Conservation (phyloP, 2,113 vertebrate species). For the Anguilla rostrata region DNA sequence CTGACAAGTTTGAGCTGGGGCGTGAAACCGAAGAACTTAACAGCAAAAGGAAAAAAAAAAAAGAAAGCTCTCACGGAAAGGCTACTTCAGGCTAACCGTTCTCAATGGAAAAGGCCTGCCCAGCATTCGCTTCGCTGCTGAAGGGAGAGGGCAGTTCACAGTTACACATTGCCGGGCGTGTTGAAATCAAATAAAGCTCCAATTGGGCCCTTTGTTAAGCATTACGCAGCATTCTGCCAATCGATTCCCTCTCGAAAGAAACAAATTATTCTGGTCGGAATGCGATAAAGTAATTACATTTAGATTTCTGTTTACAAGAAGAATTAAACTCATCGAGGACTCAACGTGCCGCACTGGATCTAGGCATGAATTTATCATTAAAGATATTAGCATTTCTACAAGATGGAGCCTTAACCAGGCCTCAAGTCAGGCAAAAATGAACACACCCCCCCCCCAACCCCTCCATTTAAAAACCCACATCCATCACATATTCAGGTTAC, state of each 20-base stretch:
- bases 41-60: neutral
- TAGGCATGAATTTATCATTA: neutral
- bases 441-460: neutral
- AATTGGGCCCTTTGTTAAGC: neutral
- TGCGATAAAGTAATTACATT: neutral
- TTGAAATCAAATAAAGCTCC: neutral
- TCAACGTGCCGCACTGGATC: neutral
- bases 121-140: neutral
- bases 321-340: neutral
- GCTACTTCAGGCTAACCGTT: neutral
- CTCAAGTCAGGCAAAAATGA: neutral
- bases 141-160: neutral
- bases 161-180: neutral
- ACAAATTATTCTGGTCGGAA: neutral
- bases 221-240: neutral
- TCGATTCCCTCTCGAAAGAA: neutral
- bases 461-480: neutral
- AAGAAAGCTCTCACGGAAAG: neutral
- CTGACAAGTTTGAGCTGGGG: neutral
- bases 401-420: neutral
- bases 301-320: neutral
- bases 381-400: neutral
- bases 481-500: neutral
- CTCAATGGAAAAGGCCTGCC: neutral
- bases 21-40: neutral